Evolutionary conservation across 2,888 invertebrate species (phyloP), one percentile per base, ranked within the genome.

Genomic region (Polymixis flavicincta): DNA sequence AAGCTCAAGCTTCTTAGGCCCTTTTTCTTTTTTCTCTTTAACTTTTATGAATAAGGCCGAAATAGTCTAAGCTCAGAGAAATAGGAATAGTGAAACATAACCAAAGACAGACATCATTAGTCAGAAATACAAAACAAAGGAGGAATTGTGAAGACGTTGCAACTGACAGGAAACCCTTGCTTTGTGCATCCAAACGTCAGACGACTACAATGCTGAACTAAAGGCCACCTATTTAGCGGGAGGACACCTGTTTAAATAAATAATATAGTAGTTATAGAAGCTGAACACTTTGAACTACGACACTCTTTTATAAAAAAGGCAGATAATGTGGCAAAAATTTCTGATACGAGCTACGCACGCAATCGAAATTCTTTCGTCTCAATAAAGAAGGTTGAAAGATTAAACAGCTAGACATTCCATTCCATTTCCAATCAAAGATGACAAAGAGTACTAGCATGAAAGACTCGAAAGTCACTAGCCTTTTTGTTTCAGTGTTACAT

Each of bases 91-190:
- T 52, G 28, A 59, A 65, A 42, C 55, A 42, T 25, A 79, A 52
- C 25, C 45, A 69, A 64, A 66, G 55, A 32, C 60, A 78, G 45
- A 22, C 32, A 67, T 45, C 70, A 78, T 78, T 75, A 71, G 54
- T 48, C 71, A 54, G 28, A 65, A 78, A 76, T 59, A 9, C 54
- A 54, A 59, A 76, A 79, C 79, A 86, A 86, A 74, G 65, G 65
- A 48, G 72, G 22, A 71, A 70, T 68, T 57, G 22, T 65, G 66
- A 52, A 71, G 57, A 63, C 22, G 45, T 67, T 57, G 72, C 71
- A 71, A 70, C 73, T 78, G 84, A 72, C 84, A 77, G 74, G 70
- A 67, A 57, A 61, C 72, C 64, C 63, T 76, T 76, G 67, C 76
- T 75, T 73, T 74, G 74, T 68, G 84, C 70, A 86, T 75, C 57